Conservation (phyloP, 2,113 vertebrate species). For the Calidris pygmaea region DNA sequence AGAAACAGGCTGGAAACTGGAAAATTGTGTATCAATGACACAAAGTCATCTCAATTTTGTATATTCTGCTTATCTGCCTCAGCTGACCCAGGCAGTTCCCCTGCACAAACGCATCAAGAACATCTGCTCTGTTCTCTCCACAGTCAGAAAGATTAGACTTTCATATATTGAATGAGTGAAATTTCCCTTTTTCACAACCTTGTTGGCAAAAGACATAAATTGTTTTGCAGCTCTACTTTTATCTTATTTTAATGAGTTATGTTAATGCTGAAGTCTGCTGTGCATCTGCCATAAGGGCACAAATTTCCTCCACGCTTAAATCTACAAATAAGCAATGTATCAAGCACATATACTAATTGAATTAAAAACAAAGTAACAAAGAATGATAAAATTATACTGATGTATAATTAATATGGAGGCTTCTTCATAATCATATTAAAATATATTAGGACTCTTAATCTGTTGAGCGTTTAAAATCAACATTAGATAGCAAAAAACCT, state of each 20-base stretch:
- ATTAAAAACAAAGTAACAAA: slow-evolving; percentile 17
- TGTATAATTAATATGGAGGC: not conserved
- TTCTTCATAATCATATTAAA: not conserved
- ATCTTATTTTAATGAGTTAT: slow-evolving; percentile 72
- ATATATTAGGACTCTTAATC: not conserved
- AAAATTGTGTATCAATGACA: not conserved
- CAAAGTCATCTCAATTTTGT: not conserved
- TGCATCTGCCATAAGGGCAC: slow-evolving; percentile 54
- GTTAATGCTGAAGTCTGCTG: slow-evolving; percentile 66
- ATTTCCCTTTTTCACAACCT: slow-evolving; percentile 38
- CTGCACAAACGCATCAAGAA: slow-evolving; percentile 17
- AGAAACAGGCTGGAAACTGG: not conserved
- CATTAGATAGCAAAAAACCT: not conserved
- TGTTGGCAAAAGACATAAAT: slow-evolving; percentile 49
- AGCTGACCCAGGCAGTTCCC: not conserved
- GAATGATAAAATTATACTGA: not conserved
- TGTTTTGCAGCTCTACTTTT: slow-evolving; percentile 70
- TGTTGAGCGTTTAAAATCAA: not conserved
- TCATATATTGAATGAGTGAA: slow-evolving; percentile 12
- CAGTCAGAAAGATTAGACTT: slow-evolving; percentile 39
- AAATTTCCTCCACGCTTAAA: slow-evolving; percentile 40
- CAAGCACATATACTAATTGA: slow-evolving; percentile 31
- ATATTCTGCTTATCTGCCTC: not conserved
- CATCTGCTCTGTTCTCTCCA: not conserved
- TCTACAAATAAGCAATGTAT: slow-evolving; percentile 36